Evolutionary conservation across 1,140 invertebrate species (phyloP).

Genomic region (Sycobia sp.): DNA sequence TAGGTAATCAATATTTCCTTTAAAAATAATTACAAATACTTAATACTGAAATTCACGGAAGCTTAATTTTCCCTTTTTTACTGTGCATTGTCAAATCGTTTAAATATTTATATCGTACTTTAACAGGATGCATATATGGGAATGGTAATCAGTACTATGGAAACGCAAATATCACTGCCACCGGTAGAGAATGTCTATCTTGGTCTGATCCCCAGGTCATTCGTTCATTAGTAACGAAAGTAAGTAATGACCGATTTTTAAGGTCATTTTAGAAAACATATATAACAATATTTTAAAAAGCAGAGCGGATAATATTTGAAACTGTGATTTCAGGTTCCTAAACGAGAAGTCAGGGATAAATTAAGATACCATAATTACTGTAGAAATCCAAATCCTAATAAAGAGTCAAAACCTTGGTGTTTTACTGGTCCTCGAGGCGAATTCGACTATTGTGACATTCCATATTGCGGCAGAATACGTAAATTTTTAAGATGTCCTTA

Average conservation of each 20-base stretch:
- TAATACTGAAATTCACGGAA: too few relatives aligned
- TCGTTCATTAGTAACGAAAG: constrained; percentile 49
- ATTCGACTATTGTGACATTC: constrained; percentile 66
- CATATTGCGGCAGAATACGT: constrained; percentile 56
- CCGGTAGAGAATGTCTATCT: constrained; percentile 60
- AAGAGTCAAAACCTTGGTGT: constrained; percentile 66
- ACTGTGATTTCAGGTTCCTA: constrained; percentile 41
- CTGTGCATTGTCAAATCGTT: too few relatives aligned
- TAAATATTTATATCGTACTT: too few relatives aligned
- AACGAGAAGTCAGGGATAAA: constrained; percentile 45
- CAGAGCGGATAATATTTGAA: not conserved
- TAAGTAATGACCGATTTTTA: constrained; percentile 36
- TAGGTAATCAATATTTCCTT: constrained; percentile 59
- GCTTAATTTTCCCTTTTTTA: too few relatives aligned
- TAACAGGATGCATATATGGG: constrained; percentile 62
- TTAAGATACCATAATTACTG: constrained; percentile 64
- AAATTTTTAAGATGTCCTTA: constrained; percentile 10
- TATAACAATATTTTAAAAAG: not conserved
- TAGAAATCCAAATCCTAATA: constrained; percentile 62
- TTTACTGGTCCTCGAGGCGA: constrained; percentile 53
- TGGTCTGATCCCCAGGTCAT: constrained; percentile 58
- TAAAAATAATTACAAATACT: too few relatives aligned
- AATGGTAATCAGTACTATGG: constrained; percentile 62
- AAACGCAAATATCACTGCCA: constrained; percentile 60
- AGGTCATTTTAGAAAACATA: not conserved